phyloP scores from a whole-genome alignment of 1,140 invertebrate species.

The Achroia grisella region DNA sequence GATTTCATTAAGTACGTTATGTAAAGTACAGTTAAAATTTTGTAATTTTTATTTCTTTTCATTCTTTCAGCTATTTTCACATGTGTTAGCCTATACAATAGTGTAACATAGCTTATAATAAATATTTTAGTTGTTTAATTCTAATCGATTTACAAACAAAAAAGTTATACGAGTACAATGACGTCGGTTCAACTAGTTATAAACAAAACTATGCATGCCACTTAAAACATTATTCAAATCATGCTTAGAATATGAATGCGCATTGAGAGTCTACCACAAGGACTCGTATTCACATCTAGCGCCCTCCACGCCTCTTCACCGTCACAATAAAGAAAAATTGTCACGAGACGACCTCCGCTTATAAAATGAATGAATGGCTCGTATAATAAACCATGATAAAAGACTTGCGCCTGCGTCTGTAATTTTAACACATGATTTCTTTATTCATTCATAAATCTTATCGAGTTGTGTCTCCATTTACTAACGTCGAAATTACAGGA shows the following conservation, averaged over 20 bases:
- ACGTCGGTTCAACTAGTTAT: too few relatives aligned
- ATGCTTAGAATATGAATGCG: slow-evolving; percentile 8
- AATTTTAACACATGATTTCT: slow-evolving; percentile 56
- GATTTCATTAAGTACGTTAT: too few relatives aligned
- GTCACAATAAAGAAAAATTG: slow-evolving; percentile 45
- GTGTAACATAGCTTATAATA: too few relatives aligned
- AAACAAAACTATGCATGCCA: too few relatives aligned
- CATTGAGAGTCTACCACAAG: slow-evolving; percentile 1
- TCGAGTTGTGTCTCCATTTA: background rate
- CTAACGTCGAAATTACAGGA: background rate
- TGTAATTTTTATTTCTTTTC: too few relatives aligned
- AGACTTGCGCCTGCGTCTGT: slow-evolving; percentile 24
- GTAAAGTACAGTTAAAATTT: too few relatives aligned
- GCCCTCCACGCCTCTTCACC: slow-evolving; percentile 23
- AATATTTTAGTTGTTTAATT: too few relatives aligned
- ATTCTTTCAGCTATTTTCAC: too few relatives aligned
- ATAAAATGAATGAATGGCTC: slow-evolving; percentile 45
- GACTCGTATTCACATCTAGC: slow-evolving; percentile 27
- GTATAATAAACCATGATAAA: slow-evolving; percentile 34
- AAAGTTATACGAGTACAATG: too few relatives aligned
- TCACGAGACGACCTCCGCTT: slow-evolving; percentile 30
- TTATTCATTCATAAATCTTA: slow-evolving; percentile 46
- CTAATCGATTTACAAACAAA: too few relatives aligned
- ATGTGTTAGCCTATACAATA: too few relatives aligned
- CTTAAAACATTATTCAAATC: slow-evolving; percentile 6